phyloP scores from a whole-genome alignment of 2,888 invertebrate genomes.

The Griposia aprilina region DNA sequence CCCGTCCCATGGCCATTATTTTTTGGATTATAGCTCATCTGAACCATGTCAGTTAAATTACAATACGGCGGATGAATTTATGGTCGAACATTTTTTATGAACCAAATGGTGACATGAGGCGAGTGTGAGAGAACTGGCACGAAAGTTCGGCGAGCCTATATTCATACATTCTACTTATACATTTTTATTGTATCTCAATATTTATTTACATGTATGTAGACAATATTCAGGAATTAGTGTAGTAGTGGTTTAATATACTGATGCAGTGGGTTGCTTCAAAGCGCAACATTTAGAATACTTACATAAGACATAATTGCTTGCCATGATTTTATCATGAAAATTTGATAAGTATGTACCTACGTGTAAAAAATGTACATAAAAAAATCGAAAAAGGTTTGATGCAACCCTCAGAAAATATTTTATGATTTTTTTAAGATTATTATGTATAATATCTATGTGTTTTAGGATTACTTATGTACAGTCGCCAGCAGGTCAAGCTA shows the following conservation, averaged over 20 bases:
- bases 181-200: background rate
- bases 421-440: no score
- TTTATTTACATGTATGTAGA: constrained; percentile 9
- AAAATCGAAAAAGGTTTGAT: background rate
- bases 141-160: background rate
- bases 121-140: background rate
- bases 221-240: background rate
- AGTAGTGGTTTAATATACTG: background rate
- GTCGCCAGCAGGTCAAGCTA: no score
- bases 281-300: background rate
- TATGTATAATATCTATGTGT: no score
- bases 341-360: background rate
- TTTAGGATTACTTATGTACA: no score
- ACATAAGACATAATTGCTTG: background rate
- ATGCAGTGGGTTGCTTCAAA: constrained; percentile 8
- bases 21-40: no score
- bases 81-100: background rate
- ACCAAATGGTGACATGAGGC: background rate
- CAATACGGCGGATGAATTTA: background rate
- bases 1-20: background rate
- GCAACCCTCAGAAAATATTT: background rate
- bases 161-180: background rate
- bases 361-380: background rate
- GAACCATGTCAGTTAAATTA: background rate
- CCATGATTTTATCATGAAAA: background rate